These are phyloP conservation scores for Ischnura elegans DNA, from an alignment of 2,888 invertebrate species.

Conservation along the genomic window DNA sequence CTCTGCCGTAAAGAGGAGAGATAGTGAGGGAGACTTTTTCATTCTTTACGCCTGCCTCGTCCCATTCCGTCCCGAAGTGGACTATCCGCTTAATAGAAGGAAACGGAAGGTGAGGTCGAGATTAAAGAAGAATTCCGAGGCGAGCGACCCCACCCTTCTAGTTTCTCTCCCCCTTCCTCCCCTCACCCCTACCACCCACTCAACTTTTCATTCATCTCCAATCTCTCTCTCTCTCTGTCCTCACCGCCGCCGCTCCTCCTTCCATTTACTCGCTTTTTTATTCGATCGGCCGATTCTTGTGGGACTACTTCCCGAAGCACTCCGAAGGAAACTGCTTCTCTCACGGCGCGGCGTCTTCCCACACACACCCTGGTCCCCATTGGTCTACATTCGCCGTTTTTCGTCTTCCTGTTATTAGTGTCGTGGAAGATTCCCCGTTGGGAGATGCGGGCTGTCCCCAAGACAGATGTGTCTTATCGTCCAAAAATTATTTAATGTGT, in stretches of 20 bases:
- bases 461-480: too few species aligned
- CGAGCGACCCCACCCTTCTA: not conserved
- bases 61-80: conserved; percentile 8
- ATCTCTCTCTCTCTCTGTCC: not conserved
- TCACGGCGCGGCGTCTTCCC: not conserved
- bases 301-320: not conserved
- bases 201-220: not conserved
- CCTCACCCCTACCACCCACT: not conserved
- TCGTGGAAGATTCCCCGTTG: too few species aligned
- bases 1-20: not conserved
- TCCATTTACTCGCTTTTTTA: not conserved
- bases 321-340: not conserved
- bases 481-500: too few species aligned
- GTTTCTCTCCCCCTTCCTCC: not conserved
- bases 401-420: too few species aligned
- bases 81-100: conserved; percentile 15
- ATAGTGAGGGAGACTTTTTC: not conserved
- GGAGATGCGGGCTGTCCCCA: too few species aligned
- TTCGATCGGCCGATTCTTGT: not conserved
- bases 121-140: not conserved
- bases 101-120: not conserved
- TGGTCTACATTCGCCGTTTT: too few species aligned
- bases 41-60: conserved; percentile 3
- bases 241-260: not conserved
- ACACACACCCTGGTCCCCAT: not conserved